Evolutionary conservation across 1,140 invertebrate species (phyloP), one percentile per base, ranked within the genome.

Genomic region (Apolygus lucorum): DNA sequence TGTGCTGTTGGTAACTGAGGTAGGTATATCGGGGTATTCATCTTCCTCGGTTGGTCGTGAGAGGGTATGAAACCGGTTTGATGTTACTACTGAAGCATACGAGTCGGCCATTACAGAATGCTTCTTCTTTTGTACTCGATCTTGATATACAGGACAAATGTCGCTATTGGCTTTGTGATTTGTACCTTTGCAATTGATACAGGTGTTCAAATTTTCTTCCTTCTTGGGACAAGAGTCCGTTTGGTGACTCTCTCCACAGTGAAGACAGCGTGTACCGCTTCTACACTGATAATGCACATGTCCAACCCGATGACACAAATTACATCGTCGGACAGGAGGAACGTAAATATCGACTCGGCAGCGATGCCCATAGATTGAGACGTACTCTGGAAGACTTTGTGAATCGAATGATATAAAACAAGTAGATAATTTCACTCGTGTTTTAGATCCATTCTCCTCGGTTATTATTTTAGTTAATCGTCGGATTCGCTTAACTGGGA

Each of bases 201-300:
- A 49, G 34, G 34, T 49, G 34, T 49, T 49, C 34, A 49, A 49
- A 49, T 49, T 49, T 49, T 49, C 34, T 49, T 49, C 34, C 34
- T 49, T n/a, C n/a, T 49, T 49, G 8, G 34, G 34, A 17, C 34
- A 49, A 49, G 34, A 49, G 17, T 49, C 34, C 8, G 34, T 49
- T 49, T 49, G 34, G 34, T 49, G 34, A 17, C 34, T 49, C 34
- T 49, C 34, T 49, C 34, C 34, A 49, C 34, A 49, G 17, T 49
- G 34, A 17, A 49, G 34, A 49, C 34, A 49, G 34, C 34, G 34
- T 49, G 34, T 49, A 49, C 34, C 34, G 17, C 34, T 49, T 49
- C 34, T 49, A 49, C 34, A 49, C 17, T 49, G 34, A n/a, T n/a
- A n/a, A n/a, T n/a, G n/a, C n/a, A n/a, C n/a, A n/a, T n/a, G n/a